Conservation (phyloP, 2,888 invertebrate species). For the Chrysomela aeneicollis region DNA sequence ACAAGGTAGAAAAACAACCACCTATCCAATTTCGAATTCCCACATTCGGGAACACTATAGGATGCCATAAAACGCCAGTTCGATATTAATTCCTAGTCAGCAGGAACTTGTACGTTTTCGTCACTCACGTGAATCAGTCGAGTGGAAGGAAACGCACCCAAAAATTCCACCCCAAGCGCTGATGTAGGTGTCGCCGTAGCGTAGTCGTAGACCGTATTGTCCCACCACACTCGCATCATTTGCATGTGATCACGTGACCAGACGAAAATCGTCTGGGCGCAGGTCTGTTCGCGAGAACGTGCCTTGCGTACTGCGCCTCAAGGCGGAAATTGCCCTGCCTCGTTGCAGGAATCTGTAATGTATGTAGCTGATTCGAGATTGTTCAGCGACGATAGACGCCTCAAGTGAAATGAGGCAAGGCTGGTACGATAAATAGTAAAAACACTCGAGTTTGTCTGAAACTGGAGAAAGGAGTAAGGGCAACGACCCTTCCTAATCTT, state of each 20-base stretch:
- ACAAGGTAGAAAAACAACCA: neutral
- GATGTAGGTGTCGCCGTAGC: constrained; percentile 40
- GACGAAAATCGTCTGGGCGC: constrained; percentile 13
- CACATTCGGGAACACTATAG: constrained; percentile 1
- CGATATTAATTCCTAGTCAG: constrained; percentile 10
- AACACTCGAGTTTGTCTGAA: constrained; percentile 40
- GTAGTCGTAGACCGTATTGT: neutral
- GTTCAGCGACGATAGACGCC: constrained; percentile 15
- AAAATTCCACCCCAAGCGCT: constrained; percentile 47
- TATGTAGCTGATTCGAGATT: too few relatives aligned
- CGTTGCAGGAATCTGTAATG: neutral
- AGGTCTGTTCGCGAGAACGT: neutral
- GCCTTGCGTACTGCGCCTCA: neutral
- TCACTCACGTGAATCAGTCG: constrained; percentile 44
- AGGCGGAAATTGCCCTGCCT: neutral
- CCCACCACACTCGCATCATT: constrained; percentile 36
- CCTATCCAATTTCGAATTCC: constrained; percentile 3
- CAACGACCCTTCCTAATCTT: constrained; percentile 55
- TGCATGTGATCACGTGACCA: constrained; percentile 41
- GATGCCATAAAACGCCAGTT: constrained; percentile 12
- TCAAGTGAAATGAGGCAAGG: constrained; percentile 29
- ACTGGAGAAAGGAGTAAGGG: constrained; percentile 48
- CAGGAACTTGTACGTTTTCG: constrained; percentile 44
- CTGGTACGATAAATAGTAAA: constrained; percentile 15
- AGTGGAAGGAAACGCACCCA: constrained; percentile 40